Base-by-base conservation (phyloP, 2,113 vertebrate genomes). In the Passer domesticus region DNA sequence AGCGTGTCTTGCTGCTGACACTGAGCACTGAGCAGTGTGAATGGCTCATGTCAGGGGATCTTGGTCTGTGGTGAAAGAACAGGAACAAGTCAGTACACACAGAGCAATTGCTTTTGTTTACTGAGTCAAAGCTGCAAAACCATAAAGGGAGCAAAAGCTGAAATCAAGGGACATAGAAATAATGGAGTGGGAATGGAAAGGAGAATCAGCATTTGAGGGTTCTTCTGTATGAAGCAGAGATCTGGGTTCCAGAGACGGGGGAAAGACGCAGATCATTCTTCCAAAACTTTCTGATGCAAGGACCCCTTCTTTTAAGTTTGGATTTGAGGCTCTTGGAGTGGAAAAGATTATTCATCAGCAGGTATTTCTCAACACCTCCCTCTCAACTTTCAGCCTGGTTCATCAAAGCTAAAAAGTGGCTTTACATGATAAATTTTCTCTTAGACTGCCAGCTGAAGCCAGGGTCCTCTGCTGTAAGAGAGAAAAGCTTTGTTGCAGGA, bases 81-180 rank as follows among this genome's bases (percentile, higher is more conserved):
- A 96, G 93, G 89, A 96, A 64, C 64, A 79, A 70, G 83, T 95
- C 94, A 97, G 92, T 43, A 67, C 83, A 93, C 30, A 14, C 92
- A 95, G 92, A 96, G 94, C 89, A 97, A 84, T 89, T 73, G 72
- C 92, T 96, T 93, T 95, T 97, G 92, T 97, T 97, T 97, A 92
- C 79, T 13, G 69, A 96, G 92, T 96, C 83, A 77, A 83, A 91
- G 74, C 94, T 97, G 77, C 88, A 97, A 97, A 98, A 95, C 80
- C 73, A 4, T 89, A 76, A 86, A 94, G 87, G 72, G 69, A 97
- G 35, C 58, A 95, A 93, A 87, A 93, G 77, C 81, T 91, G 91
- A 95, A 96, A 95, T 93, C 75, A 81, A 92, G 90, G 69, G 52
- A 89, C 72, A 78, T 7, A 63, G 68, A 95, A 92, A 91, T 92